Percentiles rank a stretch among this genome's conserved stretches.
phyloP scores from a whole-genome alignment of 2,888 invertebrate genomes.

The Trichopria drosophilae region DNA sequence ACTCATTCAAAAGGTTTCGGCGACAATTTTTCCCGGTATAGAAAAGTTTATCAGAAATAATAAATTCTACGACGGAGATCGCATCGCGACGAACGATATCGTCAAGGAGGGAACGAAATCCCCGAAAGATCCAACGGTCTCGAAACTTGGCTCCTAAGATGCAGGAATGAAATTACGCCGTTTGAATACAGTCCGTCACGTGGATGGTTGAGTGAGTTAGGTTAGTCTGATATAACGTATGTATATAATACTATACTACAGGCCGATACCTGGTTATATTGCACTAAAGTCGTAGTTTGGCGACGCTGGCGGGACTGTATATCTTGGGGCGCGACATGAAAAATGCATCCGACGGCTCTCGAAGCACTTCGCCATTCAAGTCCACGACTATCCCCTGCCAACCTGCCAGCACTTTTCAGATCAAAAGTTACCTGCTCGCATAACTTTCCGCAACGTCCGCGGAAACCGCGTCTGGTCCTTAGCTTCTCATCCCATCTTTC shows the following conservation, averaged over 20 bases:
- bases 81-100: slow-evolving; percentile 11
- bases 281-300: slow-evolving; percentile 15
- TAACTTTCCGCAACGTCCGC: slow-evolving; percentile 41
- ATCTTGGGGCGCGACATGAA: slow-evolving; percentile 52
- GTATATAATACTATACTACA: slow-evolving; percentile 27
- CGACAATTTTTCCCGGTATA: no score
- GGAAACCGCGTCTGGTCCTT: no score
- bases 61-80: slow-evolving; percentile 41
- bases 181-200: slow-evolving; percentile 42
- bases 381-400: slow-evolving; percentile 44
- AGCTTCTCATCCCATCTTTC: no score
- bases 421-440: slow-evolving; percentile 53
- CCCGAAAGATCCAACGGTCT: slow-evolving; percentile 42
- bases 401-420: slow-evolving; percentile 54
- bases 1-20: no score
- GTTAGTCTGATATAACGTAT: slow-evolving; percentile 9
- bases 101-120: slow-evolving; percentile 35
- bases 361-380: slow-evolving; percentile 53
- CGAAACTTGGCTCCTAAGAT: slow-evolving; percentile 35
- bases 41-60: slow-evolving; percentile 47
- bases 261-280: slow-evolving; percentile 17
- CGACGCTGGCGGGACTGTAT: slow-evolving; percentile 35
- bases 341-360: slow-evolving; percentile 54
- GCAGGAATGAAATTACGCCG: slow-evolving; percentile 44
- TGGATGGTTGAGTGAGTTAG: slow-evolving; percentile 23